Evolutionary conservation across 1,140 invertebrate genomes (phyloP), one percentile per base, ranked within the genome.

Genomic region (Formica exsecta): DNA sequence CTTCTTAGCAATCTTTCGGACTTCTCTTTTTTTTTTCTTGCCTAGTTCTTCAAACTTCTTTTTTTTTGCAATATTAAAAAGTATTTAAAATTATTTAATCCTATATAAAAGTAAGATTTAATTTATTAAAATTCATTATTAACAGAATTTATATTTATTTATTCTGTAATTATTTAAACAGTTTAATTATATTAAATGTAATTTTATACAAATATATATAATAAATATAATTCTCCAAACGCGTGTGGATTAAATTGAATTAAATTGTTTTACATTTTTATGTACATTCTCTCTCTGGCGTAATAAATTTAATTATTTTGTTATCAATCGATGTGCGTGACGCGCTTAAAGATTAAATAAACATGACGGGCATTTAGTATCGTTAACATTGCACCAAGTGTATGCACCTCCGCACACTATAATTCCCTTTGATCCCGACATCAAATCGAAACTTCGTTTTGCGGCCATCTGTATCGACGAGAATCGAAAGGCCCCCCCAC

Each of bases 371-470:
- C 25, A 48, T 73, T 83, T 83, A 22, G 19, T 61, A 36, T 13
- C 68, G 54, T 57, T 70, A 80, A 80, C 41, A 38, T 73, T 19
- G 13, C 48, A 65, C 62, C 65, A 25, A 11, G 7, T 25, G 38
- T 57, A 38, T 80, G 44, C 64, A 41, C 5, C 29, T 74, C 38
- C 68, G 29, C 29, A 36, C 44, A 11, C 38, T 36, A 44, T 57
- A 83, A 83, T 61, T 54, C 79, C 51, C 54, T 83, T 83, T 83
- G 79, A 83, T 83, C 79, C 54, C 79, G 48, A 66, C 74, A 48
- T 48, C 64, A 54, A 81, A 73, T 81, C 66, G 79, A 73, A 81
- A 81, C 41, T 81, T 81, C 66, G 79, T 81, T 81, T 73, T 68
- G 66, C 38, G 51, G 54, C 54, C 66, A 81, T 81, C 79, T 61